phyloP scores from a whole-genome alignment of 2,888 invertebrate genomes.

The Drosophila lacicola region DNA sequence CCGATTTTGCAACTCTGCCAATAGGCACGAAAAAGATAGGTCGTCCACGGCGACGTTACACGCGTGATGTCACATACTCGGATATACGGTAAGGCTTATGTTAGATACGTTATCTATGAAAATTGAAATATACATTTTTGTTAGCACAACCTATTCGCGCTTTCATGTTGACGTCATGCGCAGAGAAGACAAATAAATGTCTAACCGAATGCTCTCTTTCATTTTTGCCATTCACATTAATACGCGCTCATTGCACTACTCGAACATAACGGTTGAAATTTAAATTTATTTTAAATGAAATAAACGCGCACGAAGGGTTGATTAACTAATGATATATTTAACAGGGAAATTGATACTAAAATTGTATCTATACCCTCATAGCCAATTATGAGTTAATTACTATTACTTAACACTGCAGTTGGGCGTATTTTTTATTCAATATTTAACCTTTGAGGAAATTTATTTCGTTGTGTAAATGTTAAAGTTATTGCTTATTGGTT shows the following conservation, averaged over 20 bases:
- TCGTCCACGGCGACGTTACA: background rate
- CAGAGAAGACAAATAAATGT: conserved; percentile 3
- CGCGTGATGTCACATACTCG: conserved; percentile 11
- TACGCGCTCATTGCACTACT: conserved; percentile 10
- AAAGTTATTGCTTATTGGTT: background rate
- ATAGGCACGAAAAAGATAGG: conserved; percentile 11
- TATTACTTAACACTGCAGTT: too few relatives aligned
- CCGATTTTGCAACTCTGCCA: conserved; percentile 33
- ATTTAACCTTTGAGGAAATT: background rate
- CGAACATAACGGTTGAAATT: conserved; percentile 4
- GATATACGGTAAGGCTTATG: too few relatives aligned
- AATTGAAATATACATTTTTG: background rate
- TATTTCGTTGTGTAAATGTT: background rate
- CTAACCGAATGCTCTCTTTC: background rate
- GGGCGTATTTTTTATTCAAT: too few relatives aligned
- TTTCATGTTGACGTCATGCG: conserved; percentile 17
- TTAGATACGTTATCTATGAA: background rate
- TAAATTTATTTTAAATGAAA: background rate
- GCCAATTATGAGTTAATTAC: too few relatives aligned
- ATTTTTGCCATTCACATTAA: conserved; percentile 28
- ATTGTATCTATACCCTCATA: too few relatives aligned
- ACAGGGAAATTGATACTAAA: background rate
- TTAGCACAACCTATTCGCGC: background rate
- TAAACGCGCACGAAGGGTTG: background rate
- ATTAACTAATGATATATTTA: background rate